phyloP scores from a whole-genome alignment of 2,113 vertebrate species.

The Strix uralensis region DNA sequence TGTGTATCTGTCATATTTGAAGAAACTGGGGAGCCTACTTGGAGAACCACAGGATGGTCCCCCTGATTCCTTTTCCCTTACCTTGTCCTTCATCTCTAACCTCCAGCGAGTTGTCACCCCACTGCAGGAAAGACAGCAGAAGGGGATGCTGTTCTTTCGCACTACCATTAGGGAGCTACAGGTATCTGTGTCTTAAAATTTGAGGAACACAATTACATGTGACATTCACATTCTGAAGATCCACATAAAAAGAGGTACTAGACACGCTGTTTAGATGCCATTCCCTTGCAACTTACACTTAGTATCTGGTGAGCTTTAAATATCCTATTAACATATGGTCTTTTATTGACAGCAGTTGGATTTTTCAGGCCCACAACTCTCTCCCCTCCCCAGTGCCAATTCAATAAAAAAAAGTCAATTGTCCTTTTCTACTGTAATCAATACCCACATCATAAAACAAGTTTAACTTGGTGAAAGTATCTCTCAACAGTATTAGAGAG shows the following conservation, averaged over 20 bases:
- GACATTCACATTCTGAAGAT: background rate
- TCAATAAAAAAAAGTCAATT: background rate
- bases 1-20: conserved; percentile 76
- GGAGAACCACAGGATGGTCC: conserved; percentile 55
- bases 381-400: background rate
- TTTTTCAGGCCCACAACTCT: background rate
- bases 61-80: conserved; percentile 67
- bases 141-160: conserved; percentile 74
- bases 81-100: conserved; percentile 82
- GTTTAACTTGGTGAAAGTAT: background rate
- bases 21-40: conserved; percentile 75
- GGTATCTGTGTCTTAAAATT: conserved; percentile 63
- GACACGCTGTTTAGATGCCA: background rate
- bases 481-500: background rate
- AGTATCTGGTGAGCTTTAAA: background rate
- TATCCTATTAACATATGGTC: rapidly evolving
- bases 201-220: background rate
- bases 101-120: conserved; percentile 77
- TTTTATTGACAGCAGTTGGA: background rate
- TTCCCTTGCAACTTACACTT: background rate
- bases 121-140: conserved; percentile 66
- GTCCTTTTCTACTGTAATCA: background rate
- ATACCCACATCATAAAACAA: background rate
- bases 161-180: conserved; percentile 83
- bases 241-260: background rate